Evolutionary conservation across 1,140 invertebrate genomes (phyloP).

Genomic region (Eulimnadia texana): DNA sequence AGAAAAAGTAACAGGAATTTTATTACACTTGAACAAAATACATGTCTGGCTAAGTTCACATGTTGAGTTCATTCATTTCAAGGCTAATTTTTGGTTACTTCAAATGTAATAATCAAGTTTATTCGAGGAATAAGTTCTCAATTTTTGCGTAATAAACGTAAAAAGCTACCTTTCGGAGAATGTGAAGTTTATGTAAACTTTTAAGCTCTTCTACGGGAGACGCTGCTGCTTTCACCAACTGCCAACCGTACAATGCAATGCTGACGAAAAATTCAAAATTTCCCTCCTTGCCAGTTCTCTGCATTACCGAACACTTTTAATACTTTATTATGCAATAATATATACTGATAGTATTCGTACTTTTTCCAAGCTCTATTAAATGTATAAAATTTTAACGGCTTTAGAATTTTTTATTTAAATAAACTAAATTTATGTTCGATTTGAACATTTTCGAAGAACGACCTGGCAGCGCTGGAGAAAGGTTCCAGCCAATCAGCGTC

Average conservation of each 20-base stretch:
- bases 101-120: no score
- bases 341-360: neutral
- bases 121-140: no score
- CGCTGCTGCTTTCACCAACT: no score
- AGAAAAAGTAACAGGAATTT: neutral
- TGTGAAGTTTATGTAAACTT: no score
- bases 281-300: no score
- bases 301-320: no score
- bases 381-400: neutral
- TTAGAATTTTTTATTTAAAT: slow-evolving; percentile 1
- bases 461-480: neutral
- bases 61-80: neutral
- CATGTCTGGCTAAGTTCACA: neutral
- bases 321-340: neutral
- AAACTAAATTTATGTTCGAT: neutral
- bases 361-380: neutral
- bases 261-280: no score
- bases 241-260: no score
- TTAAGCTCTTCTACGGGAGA: no score
- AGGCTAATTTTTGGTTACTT: neutral
- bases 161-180: no score
- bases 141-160: no score
- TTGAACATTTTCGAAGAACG: neutral
- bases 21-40: neutral
- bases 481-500: neutral